Percentiles rank a stretch among this genome's conserved stretches.
Conservation (phyloP, 2,888 invertebrate species). For the Ernsta delagoae region DNA sequence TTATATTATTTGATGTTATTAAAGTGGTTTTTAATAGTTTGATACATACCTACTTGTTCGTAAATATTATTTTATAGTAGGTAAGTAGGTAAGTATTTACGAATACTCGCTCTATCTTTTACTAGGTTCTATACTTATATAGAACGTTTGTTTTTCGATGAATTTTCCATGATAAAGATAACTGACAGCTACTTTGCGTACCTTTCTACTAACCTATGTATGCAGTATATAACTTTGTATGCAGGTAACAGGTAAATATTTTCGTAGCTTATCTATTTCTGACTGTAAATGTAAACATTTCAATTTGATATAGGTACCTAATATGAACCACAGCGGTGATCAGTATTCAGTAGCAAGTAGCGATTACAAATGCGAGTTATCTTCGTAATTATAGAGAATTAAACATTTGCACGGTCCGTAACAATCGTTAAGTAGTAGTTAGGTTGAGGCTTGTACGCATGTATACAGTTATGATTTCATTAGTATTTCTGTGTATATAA, state of each 20-base stretch:
- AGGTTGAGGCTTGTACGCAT: constrained; percentile 25
- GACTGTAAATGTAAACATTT: constrained; percentile 7
- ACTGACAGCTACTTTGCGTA: too few species aligned
- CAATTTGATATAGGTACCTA: neutral
- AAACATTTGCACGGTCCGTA: constrained; percentile 34
- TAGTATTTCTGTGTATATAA: constrained; percentile 30
- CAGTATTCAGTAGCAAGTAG: constrained; percentile 31
- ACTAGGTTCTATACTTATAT: too few species aligned
- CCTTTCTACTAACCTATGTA: too few species aligned
- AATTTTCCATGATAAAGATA: too few species aligned
- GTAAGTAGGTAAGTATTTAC: too few species aligned
- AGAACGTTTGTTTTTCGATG: too few species aligned
- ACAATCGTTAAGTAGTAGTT: constrained; percentile 33
- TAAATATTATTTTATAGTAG: too few species aligned
- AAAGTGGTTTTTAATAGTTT: constrained; percentile 41
- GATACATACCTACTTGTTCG: neutral
- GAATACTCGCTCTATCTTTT: too few species aligned
- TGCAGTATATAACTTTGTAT: too few species aligned
- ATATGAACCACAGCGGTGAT: constrained; percentile 22
- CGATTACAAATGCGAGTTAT: constrained; percentile 37
- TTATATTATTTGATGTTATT: constrained; percentile 53
- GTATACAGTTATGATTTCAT: constrained; percentile 37
- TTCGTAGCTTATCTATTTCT: neutral
- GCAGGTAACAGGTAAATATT: too few species aligned
- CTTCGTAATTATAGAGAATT: constrained; percentile 36